These are phyloP conservation scores for Formicarius rufipectus DNA, from an alignment of 2,113 vertebrate species.

Conservation along the genomic window DNA sequence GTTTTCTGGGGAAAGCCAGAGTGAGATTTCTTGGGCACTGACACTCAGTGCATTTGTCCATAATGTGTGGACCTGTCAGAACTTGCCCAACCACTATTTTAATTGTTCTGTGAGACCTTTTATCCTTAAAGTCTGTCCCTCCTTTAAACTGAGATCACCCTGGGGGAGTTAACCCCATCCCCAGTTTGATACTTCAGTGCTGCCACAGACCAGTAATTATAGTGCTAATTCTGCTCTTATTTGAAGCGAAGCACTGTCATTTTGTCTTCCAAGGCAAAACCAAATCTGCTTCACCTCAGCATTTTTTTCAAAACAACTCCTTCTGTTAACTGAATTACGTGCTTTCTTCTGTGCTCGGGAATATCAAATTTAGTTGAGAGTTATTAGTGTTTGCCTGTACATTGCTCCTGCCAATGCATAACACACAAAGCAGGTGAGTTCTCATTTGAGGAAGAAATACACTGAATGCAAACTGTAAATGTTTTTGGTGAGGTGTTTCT, in stretches of 20 bases:
- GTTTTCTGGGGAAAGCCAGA: neutral
- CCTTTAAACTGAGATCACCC: neutral
- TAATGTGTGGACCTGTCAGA: neutral
- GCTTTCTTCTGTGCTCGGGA: neutral
- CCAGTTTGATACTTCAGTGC: neutral
- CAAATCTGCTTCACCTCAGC: neutral
- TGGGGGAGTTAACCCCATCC: neutral
- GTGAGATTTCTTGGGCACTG: neutral
- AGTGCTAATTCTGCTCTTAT: neutral
- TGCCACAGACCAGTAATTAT: neutral
- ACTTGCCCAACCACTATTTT: neutral
- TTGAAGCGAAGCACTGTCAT: neutral
- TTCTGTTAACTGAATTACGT: neutral
- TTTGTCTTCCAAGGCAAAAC: neutral
- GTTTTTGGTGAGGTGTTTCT: neutral
- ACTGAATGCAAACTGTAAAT: neutral
- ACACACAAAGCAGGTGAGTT: neutral
- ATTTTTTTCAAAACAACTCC: neutral
- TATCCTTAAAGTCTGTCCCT: neutral
- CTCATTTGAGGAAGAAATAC: neutral
- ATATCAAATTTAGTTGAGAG: neutral
- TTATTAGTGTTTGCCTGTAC: neutral
- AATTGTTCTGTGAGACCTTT: neutral
- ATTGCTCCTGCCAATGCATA: neutral
- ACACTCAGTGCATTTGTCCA: accelerated